Percentiles rank a stretch among this genome's conserved stretches.
phyloP scores from a whole-genome alignment of 2,113 vertebrate species.

The Oriolus oriolus region DNA sequence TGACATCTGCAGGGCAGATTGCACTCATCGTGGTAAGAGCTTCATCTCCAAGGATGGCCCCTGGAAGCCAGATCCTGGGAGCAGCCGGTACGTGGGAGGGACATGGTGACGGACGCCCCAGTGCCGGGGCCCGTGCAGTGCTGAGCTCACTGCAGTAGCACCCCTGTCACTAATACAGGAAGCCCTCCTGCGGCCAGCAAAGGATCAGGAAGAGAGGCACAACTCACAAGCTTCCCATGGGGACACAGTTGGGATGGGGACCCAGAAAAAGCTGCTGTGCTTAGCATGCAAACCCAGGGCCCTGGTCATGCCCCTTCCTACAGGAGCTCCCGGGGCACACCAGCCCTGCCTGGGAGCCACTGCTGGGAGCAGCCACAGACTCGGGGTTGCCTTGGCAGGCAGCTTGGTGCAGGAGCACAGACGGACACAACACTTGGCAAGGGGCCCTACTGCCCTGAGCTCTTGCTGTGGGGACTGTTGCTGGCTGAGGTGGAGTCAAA shows the following conservation, averaged over 20 bases:
- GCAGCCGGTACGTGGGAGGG: accelerated
- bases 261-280: not conserved
- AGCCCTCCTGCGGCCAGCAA: not conserved
- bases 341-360: not conserved
- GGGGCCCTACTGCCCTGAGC: not conserved
- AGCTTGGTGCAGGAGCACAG: not conserved
- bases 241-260: not conserved
- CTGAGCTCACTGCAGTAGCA: not conserved
- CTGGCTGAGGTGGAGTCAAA: not conserved
- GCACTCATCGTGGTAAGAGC: not conserved
- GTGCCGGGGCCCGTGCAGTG: too few relatives aligned
- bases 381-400: not conserved
- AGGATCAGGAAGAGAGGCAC: not conserved
- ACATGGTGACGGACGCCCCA: accelerated
- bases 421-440: not conserved
- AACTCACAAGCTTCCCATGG: not conserved
- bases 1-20: not conserved
- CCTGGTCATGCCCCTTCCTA: not conserved
- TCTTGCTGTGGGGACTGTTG: not conserved
- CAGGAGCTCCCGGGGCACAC: not conserved
- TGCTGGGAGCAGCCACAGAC: not conserved
- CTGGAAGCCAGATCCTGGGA: not conserved
- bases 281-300: not conserved
- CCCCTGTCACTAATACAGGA: accelerated
- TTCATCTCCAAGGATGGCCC: not conserved